Evolutionary conservation across 2,797 vertebrate genomes (phyloP), one percentile per base, ranked within the genome.

Genomic region (Microcaecilia unicolor): DNA sequence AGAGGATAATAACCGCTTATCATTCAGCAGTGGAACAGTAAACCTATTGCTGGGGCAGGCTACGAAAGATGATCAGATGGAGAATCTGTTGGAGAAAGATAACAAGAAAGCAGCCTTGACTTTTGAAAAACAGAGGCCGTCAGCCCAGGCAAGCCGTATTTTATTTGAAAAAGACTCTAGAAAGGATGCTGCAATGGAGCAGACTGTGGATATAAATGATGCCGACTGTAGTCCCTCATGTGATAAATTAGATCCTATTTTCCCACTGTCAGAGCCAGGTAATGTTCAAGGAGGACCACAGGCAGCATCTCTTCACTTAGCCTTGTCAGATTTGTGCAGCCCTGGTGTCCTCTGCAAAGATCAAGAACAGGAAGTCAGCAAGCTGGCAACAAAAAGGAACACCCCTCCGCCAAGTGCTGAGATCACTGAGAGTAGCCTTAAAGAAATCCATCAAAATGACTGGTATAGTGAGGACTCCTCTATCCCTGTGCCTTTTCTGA

Each of bases 51-150:
- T 24, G 25, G 40, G 50, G 41, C 48, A 46, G 5, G 31, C 48
- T n/a, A 15, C 57, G 57, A 58, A 55, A 66, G 47, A 33, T 50
- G 62, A 60, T 36, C 55, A 40, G 55, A 51, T 29, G 4, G 0
- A 21, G 17, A 30, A 36, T 4, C 36, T 41, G 35, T 24, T 19
- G 14, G 48, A 61, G 17, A 44, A 39, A 44, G 52, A 59, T 50
- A 63, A 39, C 62, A 48, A 41, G 44, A 58, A 54, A 38, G 18
- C 18, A 6, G 59, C 72, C 44, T 48, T 68, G 64, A 61, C 62
- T 51, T 63, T 72, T 48, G 41, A 50, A 49, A 69, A 69, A 34
- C 48, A 41, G 8, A 56, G 57, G 34, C 53, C 63, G 31, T 57
- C 57, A 35, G 47, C 64, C 39, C 52, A 15, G 4, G 29, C 41